phyloP scores from a whole-genome alignment of 2,888 invertebrate genomes.

The Trichogramma evanescens region DNA sequence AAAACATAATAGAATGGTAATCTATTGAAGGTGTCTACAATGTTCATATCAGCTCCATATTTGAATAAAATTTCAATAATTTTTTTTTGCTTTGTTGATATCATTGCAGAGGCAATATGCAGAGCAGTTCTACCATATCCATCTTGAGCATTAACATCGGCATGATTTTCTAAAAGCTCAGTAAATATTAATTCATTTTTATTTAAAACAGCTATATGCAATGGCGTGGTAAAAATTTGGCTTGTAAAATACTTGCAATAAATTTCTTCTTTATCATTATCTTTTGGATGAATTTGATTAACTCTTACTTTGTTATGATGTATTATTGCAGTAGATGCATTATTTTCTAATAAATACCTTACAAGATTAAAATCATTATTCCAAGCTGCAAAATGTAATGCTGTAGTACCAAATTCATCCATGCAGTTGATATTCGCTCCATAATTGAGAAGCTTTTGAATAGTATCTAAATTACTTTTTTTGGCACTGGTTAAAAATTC shows the following conservation, averaged over 20 bases:
- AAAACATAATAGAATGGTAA: slow-evolving; percentile 10
- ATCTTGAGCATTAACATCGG: slow-evolving; percentile 12
- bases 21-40: slow-evolving; percentile 6
- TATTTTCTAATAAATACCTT: slow-evolving; percentile 5
- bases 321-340: neutral
- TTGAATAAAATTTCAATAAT: slow-evolving; percentile 8
- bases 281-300: neutral
- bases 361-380: slow-evolving; percentile 1
- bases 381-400: slow-evolving; percentile 15
- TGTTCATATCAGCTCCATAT: slow-evolving; percentile 12
- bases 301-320: neutral
- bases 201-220: slow-evolving; percentile 17
- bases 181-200: neutral
- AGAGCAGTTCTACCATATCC: slow-evolving; percentile 9
- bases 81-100: slow-evolving; percentile 1
- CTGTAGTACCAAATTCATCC: slow-evolving; percentile 13
- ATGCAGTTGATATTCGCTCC: slow-evolving; percentile 5
- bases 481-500: slow-evolving; percentile 4
- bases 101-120: slow-evolving; percentile 12
- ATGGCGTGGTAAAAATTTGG: slow-evolving; percentile 12
- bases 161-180: slow-evolving; percentile 8
- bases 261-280: neutral
- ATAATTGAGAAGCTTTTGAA: slow-evolving; percentile 1
- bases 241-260: slow-evolving; percentile 3
- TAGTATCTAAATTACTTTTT: neutral